These are phyloP conservation scores for Xyliphius kryptos DNA, from an alignment of 2,113 vertebrate species.

Conservation along the genomic window DNA sequence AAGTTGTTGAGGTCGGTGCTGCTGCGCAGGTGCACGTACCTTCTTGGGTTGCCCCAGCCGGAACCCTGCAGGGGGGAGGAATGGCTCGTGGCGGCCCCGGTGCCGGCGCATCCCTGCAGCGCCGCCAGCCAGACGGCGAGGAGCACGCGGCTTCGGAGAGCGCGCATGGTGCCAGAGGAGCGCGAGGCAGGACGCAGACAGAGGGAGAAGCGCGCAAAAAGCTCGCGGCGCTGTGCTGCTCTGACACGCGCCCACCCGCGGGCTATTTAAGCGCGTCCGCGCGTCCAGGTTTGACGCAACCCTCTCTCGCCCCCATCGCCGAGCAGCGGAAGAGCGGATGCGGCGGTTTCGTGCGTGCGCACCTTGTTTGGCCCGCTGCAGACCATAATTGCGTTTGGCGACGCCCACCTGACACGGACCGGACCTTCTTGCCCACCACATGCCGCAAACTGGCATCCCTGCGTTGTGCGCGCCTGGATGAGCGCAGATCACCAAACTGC, in stretches of 20 bases:
- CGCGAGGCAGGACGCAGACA: too few relatives aligned
- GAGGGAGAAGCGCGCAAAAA: too few relatives aligned
- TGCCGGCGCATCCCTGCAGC: slow-evolving; percentile 52
- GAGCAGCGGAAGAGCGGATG: slow-evolving; percentile 58
- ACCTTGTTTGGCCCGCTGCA: slow-evolving; percentile 56
- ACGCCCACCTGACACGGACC: slow-evolving; percentile 1
- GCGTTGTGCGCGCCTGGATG: too few relatives aligned
- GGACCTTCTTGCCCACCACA: slow-evolving; percentile 9
- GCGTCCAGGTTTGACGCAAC: slow-evolving; percentile 49
- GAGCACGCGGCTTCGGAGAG: slow-evolving; percentile 41
- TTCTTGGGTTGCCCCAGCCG: slow-evolving; percentile 74
- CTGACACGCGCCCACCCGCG: slow-evolving; percentile 48
- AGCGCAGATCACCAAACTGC: too few relatives aligned
- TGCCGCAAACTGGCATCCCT: neutral
- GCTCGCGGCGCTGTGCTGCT: too few relatives aligned
- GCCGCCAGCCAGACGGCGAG: slow-evolving; percentile 55
- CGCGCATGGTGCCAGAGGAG: neutral
- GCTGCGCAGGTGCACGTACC: slow-evolving; percentile 72
- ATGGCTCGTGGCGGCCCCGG: slow-evolving; percentile 49
- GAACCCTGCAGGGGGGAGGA: slow-evolving; percentile 71
- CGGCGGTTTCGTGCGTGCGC: slow-evolving; percentile 46
- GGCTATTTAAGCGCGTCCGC: slow-evolving; percentile 65
- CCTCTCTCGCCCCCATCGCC: slow-evolving; percentile 61
- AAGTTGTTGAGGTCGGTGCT: slow-evolving; percentile 73
- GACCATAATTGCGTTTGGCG: slow-evolving; percentile 20